Evolutionary conservation across 2,888 invertebrate species (phyloP).

Genomic region (Dorcus hopei): DNA sequence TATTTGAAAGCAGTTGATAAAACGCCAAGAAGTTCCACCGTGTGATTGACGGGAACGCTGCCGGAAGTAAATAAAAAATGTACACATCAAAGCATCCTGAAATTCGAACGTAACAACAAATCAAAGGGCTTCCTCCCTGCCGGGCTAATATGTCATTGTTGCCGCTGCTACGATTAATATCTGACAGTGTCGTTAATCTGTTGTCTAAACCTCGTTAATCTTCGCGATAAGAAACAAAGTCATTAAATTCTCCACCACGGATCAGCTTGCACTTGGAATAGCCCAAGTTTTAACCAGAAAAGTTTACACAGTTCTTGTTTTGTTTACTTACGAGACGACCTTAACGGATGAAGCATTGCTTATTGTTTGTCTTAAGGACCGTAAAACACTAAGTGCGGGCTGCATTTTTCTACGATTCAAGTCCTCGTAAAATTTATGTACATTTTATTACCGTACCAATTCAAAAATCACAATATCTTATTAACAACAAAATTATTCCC

Average conservation of each 20-base stretch:
- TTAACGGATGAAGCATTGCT: neutral
- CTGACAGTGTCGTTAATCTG: constrained; percentile 41
- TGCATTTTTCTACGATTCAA: no score
- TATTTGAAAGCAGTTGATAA: no score
- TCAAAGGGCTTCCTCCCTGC: constrained; percentile 3
- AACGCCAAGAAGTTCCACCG: no score
- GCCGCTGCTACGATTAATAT: constrained; percentile 37
- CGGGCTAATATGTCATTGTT: constrained; percentile 34
- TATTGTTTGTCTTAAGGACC: neutral
- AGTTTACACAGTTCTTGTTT: constrained; percentile 33
- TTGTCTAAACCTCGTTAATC: constrained; percentile 45
- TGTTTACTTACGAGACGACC: constrained; percentile 20
- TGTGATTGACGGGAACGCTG: no score
- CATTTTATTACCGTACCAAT: no score
- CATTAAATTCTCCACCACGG: constrained; percentile 45
- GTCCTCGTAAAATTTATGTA: no score
- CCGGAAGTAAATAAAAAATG: no score
- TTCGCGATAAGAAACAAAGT: constrained; percentile 46
- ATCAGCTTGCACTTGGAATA: constrained; percentile 39
- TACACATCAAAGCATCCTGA: neutral
- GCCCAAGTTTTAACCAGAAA: constrained; percentile 47
- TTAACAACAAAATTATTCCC: no score
- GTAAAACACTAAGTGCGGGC: no score
- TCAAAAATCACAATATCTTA: no score
- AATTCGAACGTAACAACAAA: neutral